Evolutionary conservation across 2,113 vertebrate species (phyloP).

Genomic region (Pagrus major): DNA sequence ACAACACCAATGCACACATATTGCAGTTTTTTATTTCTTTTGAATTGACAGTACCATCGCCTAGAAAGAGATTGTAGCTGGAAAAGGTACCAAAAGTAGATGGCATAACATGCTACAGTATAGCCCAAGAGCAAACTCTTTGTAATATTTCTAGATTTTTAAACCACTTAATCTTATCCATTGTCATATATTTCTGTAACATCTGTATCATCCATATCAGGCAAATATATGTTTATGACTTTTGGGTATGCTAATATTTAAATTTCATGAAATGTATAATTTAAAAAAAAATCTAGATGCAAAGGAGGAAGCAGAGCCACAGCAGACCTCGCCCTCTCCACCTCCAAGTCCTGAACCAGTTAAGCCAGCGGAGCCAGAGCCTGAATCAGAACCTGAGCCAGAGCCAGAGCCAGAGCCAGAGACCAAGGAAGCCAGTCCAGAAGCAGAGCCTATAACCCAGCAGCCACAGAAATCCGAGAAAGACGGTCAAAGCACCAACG

Average conservation of each 20-base stretch:
- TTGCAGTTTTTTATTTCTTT: too few relatives aligned
- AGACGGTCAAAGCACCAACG: background rate
- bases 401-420: slow-evolving; percentile 13
- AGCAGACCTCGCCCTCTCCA: slow-evolving; percentile 25
- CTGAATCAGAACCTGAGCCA: background rate
- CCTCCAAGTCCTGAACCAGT: slow-evolving; percentile 46
- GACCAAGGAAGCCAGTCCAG: slow-evolving; percentile 32
- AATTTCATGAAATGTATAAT: background rate
- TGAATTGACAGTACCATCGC: background rate
- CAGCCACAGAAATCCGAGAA: slow-evolving; percentile 75
- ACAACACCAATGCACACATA: background rate
- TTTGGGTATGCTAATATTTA: background rate
- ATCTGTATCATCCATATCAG: background rate
- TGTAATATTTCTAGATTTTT: background rate
- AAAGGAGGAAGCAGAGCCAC: slow-evolving; percentile 43
- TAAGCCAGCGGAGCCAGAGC: slow-evolving; percentile 7
- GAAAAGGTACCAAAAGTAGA: background rate
- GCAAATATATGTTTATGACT: background rate
- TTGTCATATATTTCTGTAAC: background rate
- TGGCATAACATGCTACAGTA: background rate
- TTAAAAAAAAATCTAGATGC: slow-evolving; percentile 42
- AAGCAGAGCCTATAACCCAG: slow-evolving; percentile 68
- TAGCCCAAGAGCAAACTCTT: background rate
- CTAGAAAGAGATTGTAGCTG: background rate
- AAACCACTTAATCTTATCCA: background rate